These are phyloP conservation scores for Dipodomys spectabilis DNA, from an alignment of 2,113 vertebrate species.

Conservation along the genomic window DNA sequence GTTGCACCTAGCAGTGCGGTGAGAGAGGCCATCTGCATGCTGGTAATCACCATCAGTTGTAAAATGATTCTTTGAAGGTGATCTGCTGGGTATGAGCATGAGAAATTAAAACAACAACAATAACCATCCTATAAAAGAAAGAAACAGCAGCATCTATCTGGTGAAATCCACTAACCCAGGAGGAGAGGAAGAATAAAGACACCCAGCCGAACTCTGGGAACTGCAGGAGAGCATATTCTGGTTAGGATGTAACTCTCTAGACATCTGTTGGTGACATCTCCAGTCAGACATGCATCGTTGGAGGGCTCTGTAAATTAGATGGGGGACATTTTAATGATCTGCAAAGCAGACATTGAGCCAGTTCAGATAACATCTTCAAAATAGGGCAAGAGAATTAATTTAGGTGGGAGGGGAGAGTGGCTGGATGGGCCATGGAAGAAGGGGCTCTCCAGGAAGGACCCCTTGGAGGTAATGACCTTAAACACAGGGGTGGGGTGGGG, in stretches of 20 bases:
- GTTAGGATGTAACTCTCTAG: conserved; percentile 63
- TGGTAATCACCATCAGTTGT: conserved; percentile 32
- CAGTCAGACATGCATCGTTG: conserved; percentile 62
- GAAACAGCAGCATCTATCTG: conserved; percentile 45
- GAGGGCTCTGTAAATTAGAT: conserved; percentile 68
- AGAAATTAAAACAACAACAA: conserved; percentile 59
- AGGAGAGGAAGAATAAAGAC: conserved; percentile 69
- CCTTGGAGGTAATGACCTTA: not conserved
- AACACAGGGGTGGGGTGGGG: not conserved
- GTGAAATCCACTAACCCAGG: conserved; percentile 57
- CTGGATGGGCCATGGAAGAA: not conserved
- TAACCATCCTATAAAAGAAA: conserved; percentile 53
- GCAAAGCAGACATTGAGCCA: conserved; percentile 56
- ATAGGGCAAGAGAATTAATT: conserved; percentile 56
- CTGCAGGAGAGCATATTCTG: conserved; percentile 62
- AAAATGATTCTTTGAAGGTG: conserved; percentile 42
- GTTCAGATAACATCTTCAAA: conserved; percentile 56
- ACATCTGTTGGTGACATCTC: conserved; percentile 76
- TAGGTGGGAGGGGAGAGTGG: conserved; percentile 26
- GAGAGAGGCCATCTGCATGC: not conserved
- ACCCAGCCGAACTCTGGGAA: conserved; percentile 42
- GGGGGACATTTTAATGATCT: conserved; percentile 69
- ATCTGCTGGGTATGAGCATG: not conserved
- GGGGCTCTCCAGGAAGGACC: not conserved
- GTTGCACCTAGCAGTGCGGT: not conserved